Evolutionary conservation across 2,113 vertebrate species (phyloP).

Genomic region (Castor canadensis): DNA sequence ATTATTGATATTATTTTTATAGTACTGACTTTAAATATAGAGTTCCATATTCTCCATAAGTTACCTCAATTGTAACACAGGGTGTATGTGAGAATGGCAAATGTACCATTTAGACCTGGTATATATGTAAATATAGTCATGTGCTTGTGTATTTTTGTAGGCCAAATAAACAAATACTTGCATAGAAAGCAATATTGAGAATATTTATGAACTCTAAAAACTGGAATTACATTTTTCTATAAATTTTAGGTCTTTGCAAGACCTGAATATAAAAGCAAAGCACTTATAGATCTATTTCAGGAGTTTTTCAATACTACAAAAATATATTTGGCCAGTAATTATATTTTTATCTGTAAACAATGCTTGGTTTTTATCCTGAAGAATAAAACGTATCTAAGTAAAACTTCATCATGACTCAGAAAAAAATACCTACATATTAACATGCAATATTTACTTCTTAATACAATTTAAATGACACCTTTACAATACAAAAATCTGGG

Average conservation of each 20-base stretch:
- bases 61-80: background rate
- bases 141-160: background rate
- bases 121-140: background rate
- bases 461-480: background rate
- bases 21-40: background rate
- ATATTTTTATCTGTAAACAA: background rate
- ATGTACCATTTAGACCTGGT: background rate
- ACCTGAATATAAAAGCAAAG: slow-evolving; percentile 35
- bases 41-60: background rate
- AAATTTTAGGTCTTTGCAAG: slow-evolving; percentile 38
- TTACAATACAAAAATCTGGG: background rate
- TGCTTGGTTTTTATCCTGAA: background rate
- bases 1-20: slow-evolving; percentile 11
- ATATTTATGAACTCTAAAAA: slow-evolving; percentile 24
- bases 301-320: background rate
- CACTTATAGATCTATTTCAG: background rate
- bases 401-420: background rate
- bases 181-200: background rate
- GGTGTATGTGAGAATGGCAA: background rate
- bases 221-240: background rate
- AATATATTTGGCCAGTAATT: background rate
- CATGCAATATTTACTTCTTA: background rate
- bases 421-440: background rate
- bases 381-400: background rate
- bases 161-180: background rate